A percentile compares a stretch with the other conserved stretches of the same genome.
These are phyloP conservation scores for Euphonia xanthogaster DNA, from an alignment of 2,797 vertebrate species.

Conservation along the genomic window DNA sequence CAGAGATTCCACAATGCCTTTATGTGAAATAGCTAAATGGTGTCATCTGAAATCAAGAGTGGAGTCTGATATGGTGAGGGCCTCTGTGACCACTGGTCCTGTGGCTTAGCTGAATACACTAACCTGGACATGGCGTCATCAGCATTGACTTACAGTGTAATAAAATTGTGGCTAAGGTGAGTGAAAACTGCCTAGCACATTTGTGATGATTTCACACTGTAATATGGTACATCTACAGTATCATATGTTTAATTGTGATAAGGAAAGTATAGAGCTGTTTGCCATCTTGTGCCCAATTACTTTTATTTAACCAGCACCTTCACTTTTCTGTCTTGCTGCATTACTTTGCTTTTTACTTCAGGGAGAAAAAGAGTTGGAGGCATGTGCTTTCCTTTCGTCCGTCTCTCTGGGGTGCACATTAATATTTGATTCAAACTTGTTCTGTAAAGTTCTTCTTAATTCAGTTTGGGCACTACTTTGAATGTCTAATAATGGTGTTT, in stretches of 20 bases:
- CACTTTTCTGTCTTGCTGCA: neutral
- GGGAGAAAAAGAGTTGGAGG: neutral
- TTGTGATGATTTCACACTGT: conserved; percentile 24
- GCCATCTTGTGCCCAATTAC: neutral
- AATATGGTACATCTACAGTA: neutral
- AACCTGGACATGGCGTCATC: conserved; percentile 18
- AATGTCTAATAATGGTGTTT: conserved; percentile 15
- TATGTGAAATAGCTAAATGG: neutral
- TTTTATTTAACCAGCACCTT: neutral
- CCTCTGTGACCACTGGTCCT: neutral
- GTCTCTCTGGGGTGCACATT: neutral
- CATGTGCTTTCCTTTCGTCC: neutral
- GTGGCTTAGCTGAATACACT: neutral
- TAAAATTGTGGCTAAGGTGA: conserved; percentile 34
- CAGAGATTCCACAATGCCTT: neutral
- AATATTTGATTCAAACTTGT: conserved; percentile 38
- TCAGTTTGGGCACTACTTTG: conserved; percentile 22
- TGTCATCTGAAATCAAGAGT: conserved; percentile 10
- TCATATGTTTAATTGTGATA: neutral
- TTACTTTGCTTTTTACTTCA: neutral
- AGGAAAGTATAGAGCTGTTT: neutral
- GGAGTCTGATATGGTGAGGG: neutral
- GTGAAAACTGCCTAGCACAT: conserved; percentile 39
- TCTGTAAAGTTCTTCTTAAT: conserved; percentile 39
- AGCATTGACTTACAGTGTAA: conserved; percentile 38